Conservation (phyloP, 2,797 vertebrate species). For the Catharus ustulatus region DNA sequence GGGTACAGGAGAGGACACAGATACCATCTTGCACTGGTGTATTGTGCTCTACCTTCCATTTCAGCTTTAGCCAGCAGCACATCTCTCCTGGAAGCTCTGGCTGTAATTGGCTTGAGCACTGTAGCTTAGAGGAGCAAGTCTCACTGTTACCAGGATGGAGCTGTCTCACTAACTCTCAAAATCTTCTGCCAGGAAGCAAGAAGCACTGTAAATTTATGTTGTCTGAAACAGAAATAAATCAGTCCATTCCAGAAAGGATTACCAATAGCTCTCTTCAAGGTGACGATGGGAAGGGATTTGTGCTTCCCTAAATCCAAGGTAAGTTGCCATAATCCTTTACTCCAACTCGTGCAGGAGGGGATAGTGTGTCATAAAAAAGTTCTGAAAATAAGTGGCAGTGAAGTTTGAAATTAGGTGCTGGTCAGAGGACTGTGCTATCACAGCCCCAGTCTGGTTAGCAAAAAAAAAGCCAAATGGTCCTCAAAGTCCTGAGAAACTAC, state of each 20-base stretch:
- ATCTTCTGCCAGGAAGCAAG: background rate
- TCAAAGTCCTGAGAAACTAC: background rate
- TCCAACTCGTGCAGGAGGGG: background rate
- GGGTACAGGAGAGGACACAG: background rate
- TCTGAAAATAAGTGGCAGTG: background rate
- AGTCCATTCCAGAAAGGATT: background rate
- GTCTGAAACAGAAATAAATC: background rate
- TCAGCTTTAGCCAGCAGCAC: background rate
- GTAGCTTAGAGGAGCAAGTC: background rate
- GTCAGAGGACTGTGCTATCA: background rate
- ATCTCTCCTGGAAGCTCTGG: background rate
- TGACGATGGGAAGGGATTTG: constrained; percentile 5
- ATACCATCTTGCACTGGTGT: rapidly evolving
- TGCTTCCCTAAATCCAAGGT: background rate
- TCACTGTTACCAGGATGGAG: background rate
- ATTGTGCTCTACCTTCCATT: background rate
- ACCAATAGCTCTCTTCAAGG: background rate
- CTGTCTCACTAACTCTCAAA: background rate
- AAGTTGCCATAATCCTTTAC: constrained; percentile 22
- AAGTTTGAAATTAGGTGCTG: background rate
- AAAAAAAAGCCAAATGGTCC: background rate
- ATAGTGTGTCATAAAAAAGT: background rate
- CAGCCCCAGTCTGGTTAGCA: background rate
- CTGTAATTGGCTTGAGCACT: background rate
- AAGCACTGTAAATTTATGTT: background rate